Percentiles rank a stretch among this genome's conserved stretches.
phyloP scores from a whole-genome alignment of 1,140 invertebrate species.

The Papilio dardanus region DNA sequence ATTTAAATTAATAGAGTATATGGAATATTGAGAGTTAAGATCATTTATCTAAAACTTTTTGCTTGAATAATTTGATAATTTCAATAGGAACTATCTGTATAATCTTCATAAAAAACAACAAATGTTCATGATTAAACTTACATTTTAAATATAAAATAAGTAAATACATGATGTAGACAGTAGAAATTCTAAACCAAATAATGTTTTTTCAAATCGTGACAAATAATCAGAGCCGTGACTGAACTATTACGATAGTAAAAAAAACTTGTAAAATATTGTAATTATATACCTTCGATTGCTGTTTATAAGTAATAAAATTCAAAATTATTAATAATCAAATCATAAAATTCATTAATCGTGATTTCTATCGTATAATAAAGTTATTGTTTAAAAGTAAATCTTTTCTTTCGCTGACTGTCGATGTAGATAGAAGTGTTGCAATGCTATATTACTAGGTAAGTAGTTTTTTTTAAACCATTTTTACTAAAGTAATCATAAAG shows the following conservation, averaged over 20 bases:
- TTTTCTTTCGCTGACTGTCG: background rate
- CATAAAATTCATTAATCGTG: background rate
- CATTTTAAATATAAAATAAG: background rate
- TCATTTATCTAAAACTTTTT: too few relatives aligned
- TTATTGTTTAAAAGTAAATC: conserved; percentile 12
- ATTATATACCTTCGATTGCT: background rate
- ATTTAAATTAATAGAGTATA: too few relatives aligned
- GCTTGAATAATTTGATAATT: background rate
- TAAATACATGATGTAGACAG: background rate
- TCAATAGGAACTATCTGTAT: background rate
- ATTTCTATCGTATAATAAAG: conserved; percentile 11
- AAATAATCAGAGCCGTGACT: conserved; percentile 1
- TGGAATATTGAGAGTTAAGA: too few relatives aligned
- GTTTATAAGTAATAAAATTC: conserved; percentile 4
- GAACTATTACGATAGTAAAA: background rate
- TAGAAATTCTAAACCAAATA: background rate
- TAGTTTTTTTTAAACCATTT: too few relatives aligned
- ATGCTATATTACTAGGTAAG: too few relatives aligned
- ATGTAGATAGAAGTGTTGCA: background rate
- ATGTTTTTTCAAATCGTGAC: conserved; percentile 14
- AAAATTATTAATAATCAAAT: conserved; percentile 3
- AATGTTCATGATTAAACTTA: background rate
- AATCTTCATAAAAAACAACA: background rate
- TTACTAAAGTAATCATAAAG: too few relatives aligned
- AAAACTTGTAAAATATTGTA: conserved; percentile 6